Evolutionary conservation across 35 echinoderm and acorn worm species (phyloP).

Genomic region (Apostichopus japonicus): DNA sequence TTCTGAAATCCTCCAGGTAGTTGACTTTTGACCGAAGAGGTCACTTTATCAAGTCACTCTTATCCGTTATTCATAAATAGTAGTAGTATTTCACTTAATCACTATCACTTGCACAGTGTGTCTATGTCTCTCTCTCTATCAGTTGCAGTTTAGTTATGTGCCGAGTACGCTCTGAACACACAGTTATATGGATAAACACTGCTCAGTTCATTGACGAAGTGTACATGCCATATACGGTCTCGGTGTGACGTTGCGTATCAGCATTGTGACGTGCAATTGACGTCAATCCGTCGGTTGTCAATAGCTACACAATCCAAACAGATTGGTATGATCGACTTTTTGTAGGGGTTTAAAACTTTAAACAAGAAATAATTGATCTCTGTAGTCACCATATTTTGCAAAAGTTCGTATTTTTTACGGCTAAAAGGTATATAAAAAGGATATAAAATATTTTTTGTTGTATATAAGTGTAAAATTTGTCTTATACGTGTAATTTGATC

Average conservation of each 20-base stretch:
- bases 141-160: constrained; percentile 20
- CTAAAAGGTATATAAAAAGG: no score
- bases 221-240: constrained; percentile 28
- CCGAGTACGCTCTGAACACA: not conserved
- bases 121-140: constrained; percentile 1
- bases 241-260: constrained; percentile 47
- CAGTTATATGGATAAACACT: constrained; percentile 17
- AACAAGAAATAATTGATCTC: not conserved
- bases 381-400: not conserved
- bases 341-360: not conserved
- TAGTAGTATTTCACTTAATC: not conserved
- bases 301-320: constrained; percentile 45
- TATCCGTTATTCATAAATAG: constrained; percentile 43
- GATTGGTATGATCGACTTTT: constrained; percentile 3
- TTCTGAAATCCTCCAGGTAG: constrained; percentile 26
- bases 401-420: not conserved
- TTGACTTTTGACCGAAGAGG: constrained; percentile 54
- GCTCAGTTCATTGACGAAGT: constrained; percentile 18
- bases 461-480: not conserved
- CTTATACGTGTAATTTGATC: not conserved
- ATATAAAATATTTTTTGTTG: no score
- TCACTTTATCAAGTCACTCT: constrained; percentile 11
- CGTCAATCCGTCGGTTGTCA: constrained; percentile 52
- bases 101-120: not conserved
- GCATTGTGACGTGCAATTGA: constrained; percentile 25